A percentile compares a stretch with the other conserved stretches of the same genome.
Conservation (phyloP, 2,113 vertebrate species). For the Notiomystis cincta region DNA sequence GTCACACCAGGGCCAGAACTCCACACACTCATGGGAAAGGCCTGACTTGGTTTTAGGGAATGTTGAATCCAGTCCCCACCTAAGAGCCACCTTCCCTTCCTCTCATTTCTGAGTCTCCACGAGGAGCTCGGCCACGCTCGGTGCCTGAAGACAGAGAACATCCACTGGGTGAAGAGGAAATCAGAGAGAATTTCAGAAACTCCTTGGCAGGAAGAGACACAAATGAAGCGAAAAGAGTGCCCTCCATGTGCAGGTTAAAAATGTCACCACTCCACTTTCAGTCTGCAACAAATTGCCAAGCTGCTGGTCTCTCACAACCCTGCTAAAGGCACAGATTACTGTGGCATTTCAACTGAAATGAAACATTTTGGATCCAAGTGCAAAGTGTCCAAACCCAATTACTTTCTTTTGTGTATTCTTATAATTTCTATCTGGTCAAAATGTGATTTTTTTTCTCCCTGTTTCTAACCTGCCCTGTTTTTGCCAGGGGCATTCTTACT, state of each 20-base stretch:
- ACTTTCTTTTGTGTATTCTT: accelerated
- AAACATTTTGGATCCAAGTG: background rate
- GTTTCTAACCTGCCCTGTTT: background rate
- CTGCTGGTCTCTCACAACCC: background rate
- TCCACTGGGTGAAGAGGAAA: background rate
- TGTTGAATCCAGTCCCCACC: background rate
- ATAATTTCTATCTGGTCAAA: background rate
- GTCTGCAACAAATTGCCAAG: background rate
- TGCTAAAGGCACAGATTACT: background rate
- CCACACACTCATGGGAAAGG: background rate
- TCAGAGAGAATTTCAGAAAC: background rate
- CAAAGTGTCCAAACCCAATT: background rate
- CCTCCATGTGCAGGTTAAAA: background rate
- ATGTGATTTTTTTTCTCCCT: accelerated
- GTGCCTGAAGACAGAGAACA: background rate
- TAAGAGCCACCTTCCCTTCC: background rate
- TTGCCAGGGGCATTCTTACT: background rate
- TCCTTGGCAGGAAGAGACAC: background rate
- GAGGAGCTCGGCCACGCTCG: background rate
- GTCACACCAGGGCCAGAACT: background rate
- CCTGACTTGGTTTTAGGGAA: background rate
- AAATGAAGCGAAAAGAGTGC: background rate
- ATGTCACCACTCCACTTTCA: background rate
- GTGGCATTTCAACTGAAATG: background rate
- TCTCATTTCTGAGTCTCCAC: background rate